Conservation (phyloP, 2,113 vertebrate species). For the Grammomys surdaster region DNA sequence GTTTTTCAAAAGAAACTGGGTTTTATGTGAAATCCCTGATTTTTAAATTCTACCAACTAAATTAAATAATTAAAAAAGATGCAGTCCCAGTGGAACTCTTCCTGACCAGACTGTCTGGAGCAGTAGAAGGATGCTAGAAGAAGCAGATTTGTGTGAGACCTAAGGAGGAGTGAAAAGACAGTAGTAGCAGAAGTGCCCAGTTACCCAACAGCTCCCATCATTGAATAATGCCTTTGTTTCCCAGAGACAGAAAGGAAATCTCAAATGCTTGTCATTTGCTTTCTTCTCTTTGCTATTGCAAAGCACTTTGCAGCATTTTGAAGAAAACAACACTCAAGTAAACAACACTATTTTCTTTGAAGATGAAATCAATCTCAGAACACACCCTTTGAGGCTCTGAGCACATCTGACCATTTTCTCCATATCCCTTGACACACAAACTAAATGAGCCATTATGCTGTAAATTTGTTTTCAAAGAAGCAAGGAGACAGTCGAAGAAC, state of each 20-base stretch:
- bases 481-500: neutral
- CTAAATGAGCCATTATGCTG: neutral
- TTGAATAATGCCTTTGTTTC: conserved; percentile 67
- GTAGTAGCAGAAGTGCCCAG: neutral
- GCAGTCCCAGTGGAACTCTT: neutral
- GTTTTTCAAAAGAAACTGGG: conserved; percentile 63
- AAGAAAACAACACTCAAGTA: conserved; percentile 68
- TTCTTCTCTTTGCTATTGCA: conserved; percentile 67
- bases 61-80: conserved; percentile 8
- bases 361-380: conserved; percentile 64
- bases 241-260: conserved; percentile 63
- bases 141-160: neutral
- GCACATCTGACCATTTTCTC: neutral
- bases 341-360: conserved; percentile 70
- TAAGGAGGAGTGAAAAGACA: neutral
- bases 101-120: neutral
- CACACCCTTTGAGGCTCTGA: neutral
- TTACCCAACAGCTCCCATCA: conserved; percentile 25
- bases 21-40: conserved; percentile 74
- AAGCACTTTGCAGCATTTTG: conserved; percentile 72
- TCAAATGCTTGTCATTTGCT: conserved; percentile 73
- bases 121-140: neutral
- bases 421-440: neutral
- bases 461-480: conserved; percentile 12
- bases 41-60: conserved; percentile 73